Conservation (phyloP, 2,113 vertebrate genomes). For the Pseudois nayaur region DNA sequence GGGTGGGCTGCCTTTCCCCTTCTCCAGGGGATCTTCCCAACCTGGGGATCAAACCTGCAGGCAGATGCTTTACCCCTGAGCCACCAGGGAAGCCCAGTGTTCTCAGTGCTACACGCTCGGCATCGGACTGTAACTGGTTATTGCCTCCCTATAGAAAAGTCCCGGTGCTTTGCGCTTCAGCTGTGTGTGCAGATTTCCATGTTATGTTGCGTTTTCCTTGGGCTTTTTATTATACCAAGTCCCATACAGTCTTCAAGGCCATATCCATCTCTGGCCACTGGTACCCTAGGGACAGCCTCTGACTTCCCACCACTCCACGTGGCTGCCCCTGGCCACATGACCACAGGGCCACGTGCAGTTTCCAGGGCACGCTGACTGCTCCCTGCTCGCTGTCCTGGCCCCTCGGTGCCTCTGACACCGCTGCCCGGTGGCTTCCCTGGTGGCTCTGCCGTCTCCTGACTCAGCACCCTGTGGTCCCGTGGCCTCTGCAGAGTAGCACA, state of each 20-base stretch:
- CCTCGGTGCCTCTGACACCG: fast-evolving
- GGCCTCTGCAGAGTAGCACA: background rate
- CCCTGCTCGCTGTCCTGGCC: no score
- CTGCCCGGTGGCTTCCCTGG: background rate
- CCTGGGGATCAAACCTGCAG: background rate
- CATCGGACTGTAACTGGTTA: background rate
- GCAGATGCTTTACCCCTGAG: background rate
- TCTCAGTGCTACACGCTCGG: background rate
- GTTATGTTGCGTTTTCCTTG: background rate
- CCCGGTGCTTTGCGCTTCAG: background rate
- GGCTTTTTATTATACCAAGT: background rate
- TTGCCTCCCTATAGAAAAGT: background rate
- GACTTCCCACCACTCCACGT: background rate
- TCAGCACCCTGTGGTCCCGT: background rate
- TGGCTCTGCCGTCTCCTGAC: background rate
- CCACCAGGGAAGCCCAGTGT: background rate
- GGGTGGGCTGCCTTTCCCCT: background rate
- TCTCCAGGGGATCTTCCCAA: background rate
- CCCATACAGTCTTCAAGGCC: background rate
- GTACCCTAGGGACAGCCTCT: background rate
- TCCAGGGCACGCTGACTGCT: background rate
- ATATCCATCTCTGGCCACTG: background rate
- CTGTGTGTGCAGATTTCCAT: background rate
- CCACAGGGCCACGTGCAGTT: background rate
- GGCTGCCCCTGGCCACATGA: background rate